These are phyloP conservation scores for Eptatretus atami DNA, from an alignment of 2,797 vertebrate species.

Conservation along the genomic window DNA sequence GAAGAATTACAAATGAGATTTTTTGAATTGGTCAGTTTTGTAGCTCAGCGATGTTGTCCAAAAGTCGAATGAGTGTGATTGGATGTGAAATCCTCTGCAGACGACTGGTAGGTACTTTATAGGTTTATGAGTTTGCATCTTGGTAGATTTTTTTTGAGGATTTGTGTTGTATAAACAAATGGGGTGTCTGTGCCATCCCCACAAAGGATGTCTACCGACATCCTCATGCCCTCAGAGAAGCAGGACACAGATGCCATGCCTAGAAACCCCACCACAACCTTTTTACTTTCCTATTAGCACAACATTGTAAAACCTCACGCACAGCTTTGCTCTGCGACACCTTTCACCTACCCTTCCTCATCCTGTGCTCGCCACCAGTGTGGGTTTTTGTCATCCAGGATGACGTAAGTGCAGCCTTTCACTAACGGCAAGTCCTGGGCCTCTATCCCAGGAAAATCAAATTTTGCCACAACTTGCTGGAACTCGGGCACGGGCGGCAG, in stretches of 20 bases:
- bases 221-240: too few relatives aligned
- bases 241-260: not conserved
- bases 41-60: too few relatives aligned
- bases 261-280: not conserved
- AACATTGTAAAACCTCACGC: not conserved
- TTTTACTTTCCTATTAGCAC: not conserved
- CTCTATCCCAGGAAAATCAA: slow-evolving; percentile 1
- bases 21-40: too few relatives aligned
- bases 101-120: too few relatives aligned
- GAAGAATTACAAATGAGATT: too few relatives aligned
- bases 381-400: not conserved
- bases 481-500: not conserved
- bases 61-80: too few relatives aligned
- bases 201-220: too few relatives aligned
- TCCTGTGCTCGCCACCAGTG: slow-evolving; percentile 1
- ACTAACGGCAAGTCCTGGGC: not conserved
- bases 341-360: slow-evolving; percentile 9
- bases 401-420: not conserved
- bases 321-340: not conserved
- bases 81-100: too few relatives aligned
- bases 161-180: too few relatives aligned
- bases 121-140: too few relatives aligned
- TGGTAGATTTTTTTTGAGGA: too few relatives aligned
- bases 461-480: not conserved
- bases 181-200: too few relatives aligned